Conservation (phyloP, 2,888 invertebrate species). For the Drosophila acutilabella region DNA sequence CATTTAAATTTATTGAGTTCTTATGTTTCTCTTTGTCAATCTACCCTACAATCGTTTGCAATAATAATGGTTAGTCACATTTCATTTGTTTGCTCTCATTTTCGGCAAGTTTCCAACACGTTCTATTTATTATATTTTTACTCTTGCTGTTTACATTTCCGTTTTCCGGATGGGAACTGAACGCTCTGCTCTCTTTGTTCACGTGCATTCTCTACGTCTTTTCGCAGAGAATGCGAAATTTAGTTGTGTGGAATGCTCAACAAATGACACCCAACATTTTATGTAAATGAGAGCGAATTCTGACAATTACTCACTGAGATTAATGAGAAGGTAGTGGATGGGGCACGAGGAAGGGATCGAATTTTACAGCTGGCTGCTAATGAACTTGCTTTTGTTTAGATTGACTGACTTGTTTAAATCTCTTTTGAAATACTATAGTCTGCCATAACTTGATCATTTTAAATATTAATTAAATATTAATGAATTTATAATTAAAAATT, state of each 20-base stretch:
- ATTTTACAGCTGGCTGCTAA: background rate
- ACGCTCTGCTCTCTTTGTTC: slow-evolving; percentile 24
- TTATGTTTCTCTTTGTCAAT: background rate
- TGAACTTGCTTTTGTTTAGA: background rate
- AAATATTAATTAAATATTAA: too few relatives aligned
- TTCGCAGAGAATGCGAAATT: slow-evolving; percentile 15
- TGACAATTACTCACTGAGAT: slow-evolving; percentile 30
- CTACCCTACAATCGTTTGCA: background rate
- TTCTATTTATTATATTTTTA: background rate
- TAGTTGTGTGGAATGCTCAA: slow-evolving; percentile 6
- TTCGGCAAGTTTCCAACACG: background rate
- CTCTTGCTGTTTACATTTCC: slow-evolving; percentile 65
- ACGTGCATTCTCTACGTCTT: slow-evolving; percentile 9
- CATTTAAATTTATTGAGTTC: background rate
- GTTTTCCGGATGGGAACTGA: slow-evolving; percentile 43
- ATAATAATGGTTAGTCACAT: slow-evolving; percentile 10
- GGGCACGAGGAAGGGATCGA: background rate
- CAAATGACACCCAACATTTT: slow-evolving; percentile 37
- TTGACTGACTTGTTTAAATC: background rate
- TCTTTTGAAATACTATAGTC: background rate
- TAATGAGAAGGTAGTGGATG: background rate
- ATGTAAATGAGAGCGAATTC: slow-evolving; percentile 48
- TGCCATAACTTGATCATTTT: too few relatives aligned
- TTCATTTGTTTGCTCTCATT: slow-evolving; percentile 7
- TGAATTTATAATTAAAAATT: too few relatives aligned